Conservation (phyloP, 2,888 invertebrate genomes). For the Cosmia pyralina region DNA sequence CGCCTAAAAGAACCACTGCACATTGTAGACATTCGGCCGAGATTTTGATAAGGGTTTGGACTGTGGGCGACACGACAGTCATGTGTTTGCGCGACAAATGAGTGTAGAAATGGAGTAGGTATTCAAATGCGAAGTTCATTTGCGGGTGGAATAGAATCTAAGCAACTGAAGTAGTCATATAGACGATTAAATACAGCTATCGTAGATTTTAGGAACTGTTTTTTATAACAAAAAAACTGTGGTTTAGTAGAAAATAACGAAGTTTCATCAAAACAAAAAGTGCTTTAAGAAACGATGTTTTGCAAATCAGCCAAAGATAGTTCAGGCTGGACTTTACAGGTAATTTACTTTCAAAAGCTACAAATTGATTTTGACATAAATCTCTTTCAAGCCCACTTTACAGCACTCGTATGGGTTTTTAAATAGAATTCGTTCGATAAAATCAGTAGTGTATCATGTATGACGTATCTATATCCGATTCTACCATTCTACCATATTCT, state of each 20-base stretch:
- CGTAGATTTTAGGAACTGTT: background rate
- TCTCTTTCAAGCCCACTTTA: constrained; percentile 25
- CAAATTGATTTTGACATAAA: constrained; percentile 14
- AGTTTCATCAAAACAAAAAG: background rate
- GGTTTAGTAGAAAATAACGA: background rate
- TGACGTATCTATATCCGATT: constrained; percentile 8
- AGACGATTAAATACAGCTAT: background rate
- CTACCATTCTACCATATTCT: constrained; percentile 17
- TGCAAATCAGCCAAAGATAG: background rate
- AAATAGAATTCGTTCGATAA: constrained; percentile 22
- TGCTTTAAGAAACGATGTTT: background rate
- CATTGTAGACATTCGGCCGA: constrained; percentile 48
- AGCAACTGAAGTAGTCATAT: background rate
- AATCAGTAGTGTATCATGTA: constrained; percentile 16
- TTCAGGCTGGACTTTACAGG: background rate
- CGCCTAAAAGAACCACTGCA: constrained; percentile 56
- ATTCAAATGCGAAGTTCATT: constrained; percentile 35
- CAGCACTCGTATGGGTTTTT: constrained; percentile 18
- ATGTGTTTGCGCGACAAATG: constrained; percentile 47
- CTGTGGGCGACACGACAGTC: constrained; percentile 50
- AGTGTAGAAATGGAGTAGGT: constrained; percentile 5
- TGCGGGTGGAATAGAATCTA: background rate
- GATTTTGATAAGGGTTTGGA: constrained; percentile 58
- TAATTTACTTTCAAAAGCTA: constrained; percentile 20
- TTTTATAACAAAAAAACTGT: too few species aligned